Evolutionary conservation across 1,140 invertebrate genomes (phyloP), one percentile per base, ranked within the genome.

Genomic region (Drosophila teissieri): DNA sequence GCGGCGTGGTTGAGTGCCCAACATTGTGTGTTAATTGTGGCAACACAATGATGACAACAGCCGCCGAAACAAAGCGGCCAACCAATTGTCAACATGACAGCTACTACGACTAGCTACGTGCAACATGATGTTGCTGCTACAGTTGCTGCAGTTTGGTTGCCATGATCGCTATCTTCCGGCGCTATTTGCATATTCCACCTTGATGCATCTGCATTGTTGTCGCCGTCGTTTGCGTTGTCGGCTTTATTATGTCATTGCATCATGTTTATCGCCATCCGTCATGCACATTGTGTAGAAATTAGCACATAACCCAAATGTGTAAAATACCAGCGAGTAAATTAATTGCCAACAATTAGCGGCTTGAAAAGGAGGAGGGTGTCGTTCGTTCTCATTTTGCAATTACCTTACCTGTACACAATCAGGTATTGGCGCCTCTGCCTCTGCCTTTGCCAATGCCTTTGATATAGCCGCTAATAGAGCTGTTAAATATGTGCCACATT

Each of bases 171-270:
- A 88, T 88, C 84, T 64, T 45, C 10, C 46, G n/a, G 11, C 17
- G 57, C 54, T 84, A 89, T 89, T 89, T 89, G 84, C 84, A 89
- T 89, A 90, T 89, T 89, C 73, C 67, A 56, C 72, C 57, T 61
- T 54, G 49, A 24, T 69, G 51, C 64, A 76, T 77, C 60, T 61
- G 39, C 80, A 60, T 58, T 70, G 76, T 76, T 64, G 80, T 44
- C 48, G 77, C 48, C 62, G 72, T 64, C 45, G 78, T 81, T 69
- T 82, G 57, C 74, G 82, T 81, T 69, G 81, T 62, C 74, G 82
- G 64, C 80, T 80, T 88, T 90, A 90, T 89, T 90, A 90, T 90
- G 84, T 89, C 80, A 89, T 89, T 88, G 83, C 83, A 80, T 89
- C 83, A 88, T 82, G 70, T 86, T 86, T 86, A 86, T 88, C 82